Evolutionary conservation across 2,888 invertebrate genomes (phyloP), one percentile per base, ranked within the genome.

Genomic region (Epistrophe eligans): DNA sequence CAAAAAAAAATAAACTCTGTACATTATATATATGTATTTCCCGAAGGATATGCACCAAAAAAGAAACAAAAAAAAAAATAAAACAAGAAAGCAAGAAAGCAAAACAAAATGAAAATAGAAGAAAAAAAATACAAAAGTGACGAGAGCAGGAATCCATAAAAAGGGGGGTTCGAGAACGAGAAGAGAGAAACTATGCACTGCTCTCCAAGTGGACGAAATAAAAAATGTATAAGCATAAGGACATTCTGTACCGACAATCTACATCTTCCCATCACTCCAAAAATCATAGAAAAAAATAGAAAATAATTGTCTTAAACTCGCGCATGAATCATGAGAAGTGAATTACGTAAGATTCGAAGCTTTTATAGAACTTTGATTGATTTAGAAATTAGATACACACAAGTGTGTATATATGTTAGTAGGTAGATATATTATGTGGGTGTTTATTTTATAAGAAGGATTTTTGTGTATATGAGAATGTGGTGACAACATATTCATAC

Each of bases 251-350:
- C 62, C 24, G 1, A 24, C 24, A 24, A 24, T 24, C 55, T 55
- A 15, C 70, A 55, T 40, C 52, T 52, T 38, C 28, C 55, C 55
- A 6, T 24, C 24, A 35, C 52, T 17, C 45, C 52, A 1, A 55
- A 38, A 74, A 79, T 58, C 84, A 52, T 76, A 84, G 58, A 67
- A 80, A 77, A 70, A 72, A 38, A 70, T 28, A 80, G 66, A 43
- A 55, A 80, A 77, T 45, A 73, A 10, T 62, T 62, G 66, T 80
- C 48, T 64, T 57, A 52, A 55, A 64, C 52, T 74, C 85, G 85
- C 85, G 85, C 85, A 85, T 85, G 85, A 82, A 85, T 81, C 82
- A 79, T 85, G 73, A 74, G 70, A 74, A 83, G 66, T 76, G 35
- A 79, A 60, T 87, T 83, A 87, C 79, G 79, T 87, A 81, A 85